Percentiles rank a stretch among this genome's conserved stretches.
phyloP scores from a whole-genome alignment of 2,888 invertebrate species.

The Drosophila subquinaria region DNA sequence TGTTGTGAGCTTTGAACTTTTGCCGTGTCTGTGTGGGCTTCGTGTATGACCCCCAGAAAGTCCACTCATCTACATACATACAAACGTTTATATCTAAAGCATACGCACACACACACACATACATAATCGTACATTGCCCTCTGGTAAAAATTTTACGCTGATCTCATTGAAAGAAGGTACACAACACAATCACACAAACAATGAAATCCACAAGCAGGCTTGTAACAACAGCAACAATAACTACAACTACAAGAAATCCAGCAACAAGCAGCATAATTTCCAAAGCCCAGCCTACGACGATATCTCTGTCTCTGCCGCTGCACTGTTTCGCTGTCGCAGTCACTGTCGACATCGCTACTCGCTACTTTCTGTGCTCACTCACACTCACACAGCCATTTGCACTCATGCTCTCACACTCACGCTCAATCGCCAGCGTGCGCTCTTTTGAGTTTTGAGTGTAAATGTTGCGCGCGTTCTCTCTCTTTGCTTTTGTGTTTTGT shows the following conservation, averaged over 20 bases:
- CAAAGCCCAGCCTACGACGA: slow-evolving; percentile 57
- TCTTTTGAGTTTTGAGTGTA: slow-evolving; percentile 26
- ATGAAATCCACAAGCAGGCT: slow-evolving; percentile 56
- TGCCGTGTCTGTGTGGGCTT: slow-evolving; percentile 28
- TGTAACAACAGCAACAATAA: slow-evolving; percentile 43
- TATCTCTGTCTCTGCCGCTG: slow-evolving; percentile 29
- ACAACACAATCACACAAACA: slow-evolving; percentile 37
- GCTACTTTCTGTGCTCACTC: slow-evolving; percentile 26
- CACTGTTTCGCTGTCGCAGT: slow-evolving; percentile 36
- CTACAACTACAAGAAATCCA: slow-evolving; percentile 41
- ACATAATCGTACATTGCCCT: slow-evolving; percentile 76
- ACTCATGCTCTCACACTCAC: slow-evolving; percentile 16
- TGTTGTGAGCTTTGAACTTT: slow-evolving; percentile 62
- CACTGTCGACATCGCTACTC: slow-evolving; percentile 45
- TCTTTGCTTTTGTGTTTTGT: slow-evolving; percentile 51
- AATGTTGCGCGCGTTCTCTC: slow-evolving; percentile 20
- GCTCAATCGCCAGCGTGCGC: slow-evolving; percentile 46
- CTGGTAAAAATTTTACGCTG: slow-evolving; percentile 67
- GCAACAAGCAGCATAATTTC: slow-evolving; percentile 59
- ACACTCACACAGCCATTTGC: slow-evolving; percentile 10
- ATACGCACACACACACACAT: slow-evolving; percentile 28
- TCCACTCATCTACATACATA: slow-evolving; percentile 12
- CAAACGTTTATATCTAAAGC: neutral
- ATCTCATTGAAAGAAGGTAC: slow-evolving; percentile 75
- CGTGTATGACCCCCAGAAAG: slow-evolving; percentile 45